phyloP scores from a whole-genome alignment of 2,797 vertebrate genomes.

The Falco naumanni region DNA sequence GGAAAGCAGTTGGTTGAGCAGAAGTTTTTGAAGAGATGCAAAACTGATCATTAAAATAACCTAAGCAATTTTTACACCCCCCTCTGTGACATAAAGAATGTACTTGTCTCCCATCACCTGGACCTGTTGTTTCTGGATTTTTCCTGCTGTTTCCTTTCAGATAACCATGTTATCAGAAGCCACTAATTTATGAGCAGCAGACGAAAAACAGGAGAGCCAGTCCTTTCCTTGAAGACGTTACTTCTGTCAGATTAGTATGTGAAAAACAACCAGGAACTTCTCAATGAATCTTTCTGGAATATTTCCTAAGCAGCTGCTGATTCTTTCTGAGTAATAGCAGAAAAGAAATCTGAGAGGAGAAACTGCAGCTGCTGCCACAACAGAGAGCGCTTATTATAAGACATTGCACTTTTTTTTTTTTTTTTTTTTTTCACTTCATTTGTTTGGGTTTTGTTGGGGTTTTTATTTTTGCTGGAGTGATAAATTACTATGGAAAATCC shows the following conservation, averaged over 20 bases:
- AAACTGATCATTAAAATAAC: neutral
- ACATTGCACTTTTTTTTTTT: neutral
- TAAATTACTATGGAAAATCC: slow-evolving; percentile 35
- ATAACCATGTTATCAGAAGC: neutral
- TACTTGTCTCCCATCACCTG: neutral
- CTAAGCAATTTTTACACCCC: neutral
- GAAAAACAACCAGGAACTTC: slow-evolving; percentile 39
- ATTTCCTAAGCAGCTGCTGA: slow-evolving; percentile 67
- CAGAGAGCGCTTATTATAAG: slow-evolving; percentile 59
- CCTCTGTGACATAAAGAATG: neutral
- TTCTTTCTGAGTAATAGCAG: slow-evolving; percentile 59
- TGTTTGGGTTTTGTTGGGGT: slow-evolving; percentile 42
- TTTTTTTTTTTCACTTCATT: slow-evolving; percentile 21
- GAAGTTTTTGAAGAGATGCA: neutral
- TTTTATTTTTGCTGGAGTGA: slow-evolving; percentile 12
- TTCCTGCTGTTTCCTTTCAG: neutral
- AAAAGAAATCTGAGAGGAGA: slow-evolving; percentile 64
- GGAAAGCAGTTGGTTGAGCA: neutral
- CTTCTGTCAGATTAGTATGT: slow-evolving; percentile 38
- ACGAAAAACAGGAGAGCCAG: neutral
- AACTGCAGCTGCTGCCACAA: slow-evolving; percentile 67
- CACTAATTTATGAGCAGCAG: slow-evolving; percentile 11
- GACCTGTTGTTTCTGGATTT: neutral
- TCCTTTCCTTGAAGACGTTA: neutral
- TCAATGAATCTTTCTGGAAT: slow-evolving; percentile 61